A percentile compares a stretch with the other conserved stretches of the same genome.
Evolutionary conservation across 2,797 vertebrate genomes (phyloP).

Genomic region (Diplodus sargus): DNA sequence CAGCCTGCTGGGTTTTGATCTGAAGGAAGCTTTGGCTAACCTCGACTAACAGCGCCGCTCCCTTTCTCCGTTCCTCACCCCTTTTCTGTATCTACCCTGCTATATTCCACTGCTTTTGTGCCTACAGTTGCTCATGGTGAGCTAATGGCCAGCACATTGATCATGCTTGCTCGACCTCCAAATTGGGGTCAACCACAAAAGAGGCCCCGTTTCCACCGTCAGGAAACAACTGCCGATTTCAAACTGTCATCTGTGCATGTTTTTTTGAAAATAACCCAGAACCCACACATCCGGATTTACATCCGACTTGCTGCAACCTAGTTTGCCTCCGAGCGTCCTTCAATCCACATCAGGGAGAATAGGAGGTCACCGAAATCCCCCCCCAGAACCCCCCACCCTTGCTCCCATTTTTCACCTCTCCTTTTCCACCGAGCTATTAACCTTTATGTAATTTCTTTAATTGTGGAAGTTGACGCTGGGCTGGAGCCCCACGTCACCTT

Average conservation of each 20-base stretch:
- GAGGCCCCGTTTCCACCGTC: slow-evolving; percentile 64
- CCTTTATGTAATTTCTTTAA: slow-evolving; percentile 77
- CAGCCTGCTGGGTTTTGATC: slow-evolving; percentile 61
- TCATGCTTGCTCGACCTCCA: slow-evolving; percentile 83
- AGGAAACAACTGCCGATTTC: slow-evolving; percentile 62
- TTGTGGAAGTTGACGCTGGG: slow-evolving; percentile 69
- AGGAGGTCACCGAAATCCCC: slow-evolving; percentile 60
- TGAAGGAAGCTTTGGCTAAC: slow-evolving; percentile 43
- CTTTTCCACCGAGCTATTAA: slow-evolving; percentile 61
- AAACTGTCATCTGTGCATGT: slow-evolving; percentile 59
- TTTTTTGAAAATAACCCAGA: slow-evolving; percentile 50
- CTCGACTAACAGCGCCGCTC: slow-evolving; percentile 40
- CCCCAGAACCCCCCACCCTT: slow-evolving; percentile 4
- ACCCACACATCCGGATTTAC: slow-evolving; percentile 26
- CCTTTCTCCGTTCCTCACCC: slow-evolving; percentile 34
- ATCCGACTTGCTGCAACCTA: slow-evolving; percentile 34
- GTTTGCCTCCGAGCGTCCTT: slow-evolving; percentile 66
- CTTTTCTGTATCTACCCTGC: slow-evolving; percentile 25
- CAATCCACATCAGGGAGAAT: slow-evolving; percentile 50
- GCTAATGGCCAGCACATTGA: slow-evolving; percentile 80
- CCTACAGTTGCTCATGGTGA: slow-evolving; percentile 60
- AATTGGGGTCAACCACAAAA: slow-evolving; percentile 85
- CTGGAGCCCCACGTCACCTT: slow-evolving; percentile 56
- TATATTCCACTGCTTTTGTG: slow-evolving; percentile 53
- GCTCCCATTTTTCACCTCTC: slow-evolving; percentile 50